Conservation (phyloP, 2,797 vertebrate species). For the Brotula barbata region DNA sequence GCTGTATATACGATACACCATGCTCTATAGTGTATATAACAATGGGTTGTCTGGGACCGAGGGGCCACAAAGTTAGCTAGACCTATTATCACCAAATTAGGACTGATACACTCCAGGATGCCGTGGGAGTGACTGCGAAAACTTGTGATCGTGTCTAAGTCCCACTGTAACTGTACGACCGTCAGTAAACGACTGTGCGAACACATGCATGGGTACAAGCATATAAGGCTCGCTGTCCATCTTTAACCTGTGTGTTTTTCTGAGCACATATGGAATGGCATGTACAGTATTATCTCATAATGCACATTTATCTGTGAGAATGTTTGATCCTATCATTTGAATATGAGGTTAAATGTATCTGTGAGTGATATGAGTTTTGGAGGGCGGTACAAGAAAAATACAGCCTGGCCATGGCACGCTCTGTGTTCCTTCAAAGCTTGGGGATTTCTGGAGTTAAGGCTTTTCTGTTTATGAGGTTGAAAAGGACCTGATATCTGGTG, state of each 20-base stretch:
- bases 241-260: background rate
- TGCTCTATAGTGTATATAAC: conserved; percentile 62
- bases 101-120: conserved; percentile 59
- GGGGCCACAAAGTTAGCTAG: conserved; percentile 50
- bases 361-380: conserved; percentile 51
- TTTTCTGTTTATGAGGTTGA: conserved; percentile 38
- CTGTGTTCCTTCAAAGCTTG: conserved; percentile 63
- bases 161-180: conserved; percentile 9
- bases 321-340: conserved; percentile 41
- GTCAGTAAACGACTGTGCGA: conserved; percentile 18
- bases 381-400: conserved; percentile 47
- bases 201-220: background rate
- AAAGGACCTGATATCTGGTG: conserved; percentile 44
- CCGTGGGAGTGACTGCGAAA: conserved; percentile 34
- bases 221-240: no score
- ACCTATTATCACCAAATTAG: conserved; percentile 77
- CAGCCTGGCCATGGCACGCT: conserved; percentile 38
- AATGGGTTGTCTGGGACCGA: conserved; percentile 48
- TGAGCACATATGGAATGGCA: conserved; percentile 24
- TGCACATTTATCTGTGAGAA: conserved; percentile 36
- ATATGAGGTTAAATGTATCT: conserved; percentile 44
- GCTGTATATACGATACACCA: conserved; percentile 49
- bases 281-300: conserved; percentile 43
- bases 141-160: conserved; percentile 10
- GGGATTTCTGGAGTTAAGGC: conserved; percentile 41